These are phyloP conservation scores for Pygoscelis antarcticus DNA, from an alignment of 2,113 vertebrate genomes.

Conservation along the genomic window DNA sequence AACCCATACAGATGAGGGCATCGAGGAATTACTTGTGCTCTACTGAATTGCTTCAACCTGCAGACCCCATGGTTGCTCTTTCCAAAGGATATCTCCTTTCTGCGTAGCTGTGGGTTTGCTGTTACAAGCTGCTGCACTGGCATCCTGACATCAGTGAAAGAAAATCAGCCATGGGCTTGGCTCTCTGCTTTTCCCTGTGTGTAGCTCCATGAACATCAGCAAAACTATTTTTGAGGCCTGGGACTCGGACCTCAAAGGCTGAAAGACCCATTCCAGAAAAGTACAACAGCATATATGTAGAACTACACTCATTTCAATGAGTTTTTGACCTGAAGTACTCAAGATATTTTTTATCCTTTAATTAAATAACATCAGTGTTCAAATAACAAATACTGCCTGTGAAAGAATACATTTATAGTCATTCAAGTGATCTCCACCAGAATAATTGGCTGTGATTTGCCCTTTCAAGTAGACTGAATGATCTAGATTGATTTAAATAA, in stretches of 20 bases:
- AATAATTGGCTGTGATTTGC: conserved; percentile 14
- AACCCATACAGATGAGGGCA: background rate
- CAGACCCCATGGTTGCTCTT: background rate
- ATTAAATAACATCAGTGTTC: background rate
- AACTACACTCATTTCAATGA: background rate
- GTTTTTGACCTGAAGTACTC: background rate
- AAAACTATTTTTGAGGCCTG: background rate
- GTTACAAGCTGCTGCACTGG: background rate
- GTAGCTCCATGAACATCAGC: background rate
- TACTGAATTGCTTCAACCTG: background rate
- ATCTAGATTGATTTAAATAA: background rate
- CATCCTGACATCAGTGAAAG: background rate
- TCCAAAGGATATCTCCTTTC: background rate
- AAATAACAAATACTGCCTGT: background rate
- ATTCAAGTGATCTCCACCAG: background rate
- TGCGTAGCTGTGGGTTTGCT: background rate
- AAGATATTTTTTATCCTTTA: background rate
- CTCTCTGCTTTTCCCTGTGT: background rate
- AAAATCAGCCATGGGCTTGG: background rate
- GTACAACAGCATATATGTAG: background rate
- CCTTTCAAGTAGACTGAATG: background rate
- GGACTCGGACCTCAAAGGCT: background rate
- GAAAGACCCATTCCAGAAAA: background rate
- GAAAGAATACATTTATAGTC: background rate
- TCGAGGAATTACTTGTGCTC: background rate